Evolutionary conservation across 2,888 invertebrate species (phyloP).

Genomic region (Hypselothyrea guttata): DNA sequence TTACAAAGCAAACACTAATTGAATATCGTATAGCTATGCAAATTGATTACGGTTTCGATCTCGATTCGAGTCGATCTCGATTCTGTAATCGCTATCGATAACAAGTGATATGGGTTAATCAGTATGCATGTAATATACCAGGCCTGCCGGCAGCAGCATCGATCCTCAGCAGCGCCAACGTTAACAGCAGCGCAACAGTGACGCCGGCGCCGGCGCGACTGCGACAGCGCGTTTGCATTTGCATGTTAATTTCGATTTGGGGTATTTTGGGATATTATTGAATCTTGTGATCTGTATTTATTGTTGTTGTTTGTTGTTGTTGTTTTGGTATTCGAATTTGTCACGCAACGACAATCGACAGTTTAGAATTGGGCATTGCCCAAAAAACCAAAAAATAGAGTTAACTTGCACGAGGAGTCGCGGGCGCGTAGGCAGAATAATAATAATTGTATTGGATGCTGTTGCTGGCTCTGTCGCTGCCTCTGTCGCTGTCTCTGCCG

Average conservation of each 20-base stretch:
- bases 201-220: conserved; percentile 30
- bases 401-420: conserved; percentile 51
- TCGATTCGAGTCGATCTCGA: neutral
- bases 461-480: conserved; percentile 10
- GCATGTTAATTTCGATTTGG: conserved; percentile 42
- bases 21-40: conserved; percentile 50
- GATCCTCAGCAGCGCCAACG: conserved; percentile 47
- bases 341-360: conserved; percentile 51
- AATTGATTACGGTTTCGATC: conserved; percentile 54
- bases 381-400: conserved; percentile 51
- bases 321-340: conserved; percentile 34
- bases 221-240: conserved; percentile 60
- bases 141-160: conserved; percentile 61
- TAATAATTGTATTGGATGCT: conserved; percentile 37
- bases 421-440: conserved; percentile 67
- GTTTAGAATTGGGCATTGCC: conserved; percentile 72
- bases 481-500: conserved; percentile 17
- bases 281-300: conserved; percentile 14
- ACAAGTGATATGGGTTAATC: conserved; percentile 25
- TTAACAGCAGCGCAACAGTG: conserved; percentile 43
- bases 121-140: conserved; percentile 42
- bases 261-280: no score
- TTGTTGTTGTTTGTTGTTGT: conserved; percentile 2
- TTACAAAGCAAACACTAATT: conserved; percentile 45
- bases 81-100: conserved; percentile 20